Percentiles rank a stretch among this genome's conserved stretches.
These are phyloP conservation scores for Drosophila prolongata DNA, from an alignment of 2,888 invertebrate species.

Conservation along the genomic window DNA sequence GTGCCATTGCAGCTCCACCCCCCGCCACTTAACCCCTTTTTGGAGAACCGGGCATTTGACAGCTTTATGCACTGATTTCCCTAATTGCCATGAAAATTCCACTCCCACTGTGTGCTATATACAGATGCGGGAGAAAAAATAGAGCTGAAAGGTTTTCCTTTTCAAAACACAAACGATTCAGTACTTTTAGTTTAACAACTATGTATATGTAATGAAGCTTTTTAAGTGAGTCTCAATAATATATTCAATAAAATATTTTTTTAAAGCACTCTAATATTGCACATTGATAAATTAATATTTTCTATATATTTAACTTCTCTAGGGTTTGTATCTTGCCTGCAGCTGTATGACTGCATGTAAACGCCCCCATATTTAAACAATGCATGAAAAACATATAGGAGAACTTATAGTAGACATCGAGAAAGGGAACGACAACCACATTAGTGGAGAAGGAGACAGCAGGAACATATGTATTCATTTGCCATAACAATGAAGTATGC, in stretches of 20 bases:
- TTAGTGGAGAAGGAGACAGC: neutral
- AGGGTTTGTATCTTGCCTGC: neutral
- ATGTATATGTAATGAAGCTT: too few species aligned
- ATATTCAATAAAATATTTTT: too few species aligned
- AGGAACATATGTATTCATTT: conserved; percentile 59
- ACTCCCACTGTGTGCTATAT: neutral
- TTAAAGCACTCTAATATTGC: too few species aligned
- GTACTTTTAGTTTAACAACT: too few species aligned
- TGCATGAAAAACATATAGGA: conserved; percentile 20
- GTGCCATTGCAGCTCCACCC: conserved; percentile 15
- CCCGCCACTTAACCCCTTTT: conserved; percentile 6
- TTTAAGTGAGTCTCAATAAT: too few species aligned
- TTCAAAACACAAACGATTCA: neutral
- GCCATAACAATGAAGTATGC: conserved; percentile 60
- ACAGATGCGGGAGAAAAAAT: neutral
- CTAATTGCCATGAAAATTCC: conserved; percentile 45
- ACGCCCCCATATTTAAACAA: conserved; percentile 50
- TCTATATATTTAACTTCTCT: neutral
- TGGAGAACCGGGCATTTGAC: conserved; percentile 28
- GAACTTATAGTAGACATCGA: conserved; percentile 2
- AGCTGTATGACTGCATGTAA: conserved; percentile 1
- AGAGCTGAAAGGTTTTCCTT: neutral
- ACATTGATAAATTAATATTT: too few species aligned
- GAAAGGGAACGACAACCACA: conserved; percentile 21
- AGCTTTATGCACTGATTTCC: conserved; percentile 45